A percentile compares a stretch with the other conserved stretches of the same genome.
These are phyloP conservation scores for Dromiciops gliroides DNA, from an alignment of 2,113 vertebrate species.

Conservation along the genomic window DNA sequence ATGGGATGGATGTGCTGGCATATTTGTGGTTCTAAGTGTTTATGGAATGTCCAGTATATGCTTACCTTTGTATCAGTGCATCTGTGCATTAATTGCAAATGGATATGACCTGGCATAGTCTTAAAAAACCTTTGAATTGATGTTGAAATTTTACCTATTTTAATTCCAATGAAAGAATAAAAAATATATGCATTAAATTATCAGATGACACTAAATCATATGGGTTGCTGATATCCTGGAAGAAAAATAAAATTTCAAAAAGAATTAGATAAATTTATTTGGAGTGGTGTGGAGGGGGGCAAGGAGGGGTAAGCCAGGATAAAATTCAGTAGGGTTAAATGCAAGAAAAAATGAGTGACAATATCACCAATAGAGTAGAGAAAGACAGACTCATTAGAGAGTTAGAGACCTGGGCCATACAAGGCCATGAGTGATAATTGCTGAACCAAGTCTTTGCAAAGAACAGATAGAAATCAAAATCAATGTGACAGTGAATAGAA, in stretches of 20 bases:
- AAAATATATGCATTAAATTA: neutral
- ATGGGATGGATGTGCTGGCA: neutral
- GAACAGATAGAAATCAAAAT: neutral
- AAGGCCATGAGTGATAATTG: neutral
- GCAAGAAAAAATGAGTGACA: neutral
- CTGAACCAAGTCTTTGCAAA: neutral
- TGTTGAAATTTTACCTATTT: neutral
- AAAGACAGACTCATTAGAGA: neutral
- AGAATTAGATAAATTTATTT: neutral
- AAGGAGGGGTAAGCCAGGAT: neutral
- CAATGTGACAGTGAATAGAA: neutral
- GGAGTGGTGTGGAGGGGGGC: neutral
- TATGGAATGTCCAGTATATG: no score
- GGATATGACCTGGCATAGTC: neutral
- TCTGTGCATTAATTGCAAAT: neutral
- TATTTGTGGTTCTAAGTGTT: neutral
- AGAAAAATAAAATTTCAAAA: conserved; percentile 9
- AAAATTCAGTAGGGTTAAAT: neutral
- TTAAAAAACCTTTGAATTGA: neutral
- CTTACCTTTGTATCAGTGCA: neutral
- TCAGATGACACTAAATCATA: neutral
- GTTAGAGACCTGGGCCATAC: neutral
- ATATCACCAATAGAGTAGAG: accelerated
- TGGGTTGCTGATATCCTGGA: neutral
- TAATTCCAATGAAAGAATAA: neutral